Base-by-base conservation (phyloP, 2,113 vertebrate species). In the Apodemus speciosus region DNA sequence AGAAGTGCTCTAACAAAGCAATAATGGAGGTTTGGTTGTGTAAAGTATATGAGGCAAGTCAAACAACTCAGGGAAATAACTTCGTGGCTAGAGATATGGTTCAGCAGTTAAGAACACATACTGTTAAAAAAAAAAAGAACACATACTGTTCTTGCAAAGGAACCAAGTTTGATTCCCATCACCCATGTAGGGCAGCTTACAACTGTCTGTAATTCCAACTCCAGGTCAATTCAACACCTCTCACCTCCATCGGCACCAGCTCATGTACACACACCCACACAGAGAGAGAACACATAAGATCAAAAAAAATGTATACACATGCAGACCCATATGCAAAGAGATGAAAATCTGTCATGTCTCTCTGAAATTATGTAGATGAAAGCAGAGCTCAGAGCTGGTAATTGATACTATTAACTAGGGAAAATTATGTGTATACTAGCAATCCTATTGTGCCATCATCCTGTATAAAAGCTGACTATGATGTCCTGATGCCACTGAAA, bases 1-100 rank as follows among this genome's bases (percentile, higher is more conserved):
- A 86, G 13, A 81, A 84, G 51, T 62, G 30, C 66, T 87, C n/a
- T 75, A 75, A 73, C 32, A 58, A 89, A 89, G 51, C 81, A 86
- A 3, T 18, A 84, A 49, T 9, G 73, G 40, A 88, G 40, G 5
- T 66, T 66, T 66, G 64, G 25, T 35, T 66, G 30, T 66, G 14
- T 35, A 35, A 66, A 71, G 23, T 62, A 43, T 60, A 11, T 69
- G 32, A 86, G 27, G 38, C 89, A 92, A 62, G 13, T 66, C 58
- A 75, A 9, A 79, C 80, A 51, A 66, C 30, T 35, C 30, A 15
- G 38, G 46, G 38, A 92, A 49, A 81, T 60, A 80, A 27, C 35
- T 64, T 43, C 71, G 49, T 72, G 27, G 2, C 72, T 85, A 23
- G 23, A 53, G 76, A 53, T 32, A 53, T 21, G 32, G 49, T 35